Evolutionary conservation across 2,797 vertebrate species (phyloP).

Genomic region (Erethizon dorsatum): DNA sequence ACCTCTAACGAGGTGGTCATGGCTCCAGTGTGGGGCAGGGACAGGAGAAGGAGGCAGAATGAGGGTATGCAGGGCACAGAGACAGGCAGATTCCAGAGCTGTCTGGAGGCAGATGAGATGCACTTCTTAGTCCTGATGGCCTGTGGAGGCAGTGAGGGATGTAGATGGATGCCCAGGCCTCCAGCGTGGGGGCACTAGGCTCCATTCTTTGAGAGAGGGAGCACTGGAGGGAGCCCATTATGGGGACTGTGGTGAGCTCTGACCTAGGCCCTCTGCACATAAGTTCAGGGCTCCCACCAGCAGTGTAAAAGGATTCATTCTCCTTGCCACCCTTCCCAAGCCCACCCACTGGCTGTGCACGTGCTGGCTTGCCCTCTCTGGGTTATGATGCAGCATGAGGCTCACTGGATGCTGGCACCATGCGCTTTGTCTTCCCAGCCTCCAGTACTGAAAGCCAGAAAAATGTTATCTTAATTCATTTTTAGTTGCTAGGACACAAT

Average conservation of each 20-base stretch:
- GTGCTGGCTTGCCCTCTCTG: background rate
- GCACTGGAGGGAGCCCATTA: no score
- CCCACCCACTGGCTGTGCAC: no score
- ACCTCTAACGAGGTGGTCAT: background rate
- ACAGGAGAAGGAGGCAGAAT: background rate
- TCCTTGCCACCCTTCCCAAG: background rate
- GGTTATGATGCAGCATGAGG: background rate
- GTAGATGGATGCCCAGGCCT: background rate
- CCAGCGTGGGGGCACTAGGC: rapidly evolving
- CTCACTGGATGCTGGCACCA: background rate
- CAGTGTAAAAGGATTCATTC: background rate
- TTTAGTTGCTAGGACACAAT: background rate
- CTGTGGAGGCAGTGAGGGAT: no score
- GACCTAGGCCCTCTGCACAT: rapidly evolving
- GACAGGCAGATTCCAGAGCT: no score
- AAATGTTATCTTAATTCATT: background rate
- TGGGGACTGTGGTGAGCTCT: background rate
- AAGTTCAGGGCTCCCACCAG: background rate
- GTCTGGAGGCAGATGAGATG: background rate
- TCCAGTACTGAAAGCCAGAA: background rate
- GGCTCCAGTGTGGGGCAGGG: background rate
- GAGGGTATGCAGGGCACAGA: background rate
- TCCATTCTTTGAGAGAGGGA: background rate
- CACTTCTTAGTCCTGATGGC: background rate
- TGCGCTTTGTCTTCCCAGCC: no score